Percentiles rank a stretch among this genome's conserved stretches.
These are phyloP conservation scores for Hyles lineata DNA, from an alignment of 2,888 invertebrate genomes.

Conservation along the genomic window DNA sequence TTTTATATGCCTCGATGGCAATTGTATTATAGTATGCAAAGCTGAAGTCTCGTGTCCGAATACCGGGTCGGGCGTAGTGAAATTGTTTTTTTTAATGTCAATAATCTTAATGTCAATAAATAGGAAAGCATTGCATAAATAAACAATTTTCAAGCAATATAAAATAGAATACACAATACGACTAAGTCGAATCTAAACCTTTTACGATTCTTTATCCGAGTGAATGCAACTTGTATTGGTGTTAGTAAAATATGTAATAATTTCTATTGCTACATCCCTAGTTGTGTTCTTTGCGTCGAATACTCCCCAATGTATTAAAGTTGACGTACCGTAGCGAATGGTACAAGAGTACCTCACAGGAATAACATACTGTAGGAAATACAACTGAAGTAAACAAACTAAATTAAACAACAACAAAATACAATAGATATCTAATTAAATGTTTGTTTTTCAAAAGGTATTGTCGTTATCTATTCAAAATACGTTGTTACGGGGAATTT, in stretches of 20 bases:
- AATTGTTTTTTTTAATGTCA: no score
- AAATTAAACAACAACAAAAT: conserved; percentile 20
- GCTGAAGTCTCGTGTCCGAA: no score
- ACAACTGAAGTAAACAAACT: conserved; percentile 12
- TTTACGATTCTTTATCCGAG: no score
- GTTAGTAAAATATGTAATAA: neutral
- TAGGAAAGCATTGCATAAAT: no score
- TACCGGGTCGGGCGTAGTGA: no score
- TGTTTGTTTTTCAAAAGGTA: conserved; percentile 11
- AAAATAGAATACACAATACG: no score
- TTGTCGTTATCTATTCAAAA: conserved; percentile 13
- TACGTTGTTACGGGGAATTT: neutral
- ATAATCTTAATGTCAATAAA: no score
- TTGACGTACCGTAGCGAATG: conserved; percentile 5
- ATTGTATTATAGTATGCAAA: no score
- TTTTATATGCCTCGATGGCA: no score
- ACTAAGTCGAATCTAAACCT: no score
- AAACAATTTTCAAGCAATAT: no score
- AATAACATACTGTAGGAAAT: conserved; percentile 2
- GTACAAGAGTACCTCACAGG: neutral
- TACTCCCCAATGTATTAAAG: neutral
- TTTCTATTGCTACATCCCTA: neutral
- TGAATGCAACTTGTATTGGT: neutral
- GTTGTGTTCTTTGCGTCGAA: neutral
- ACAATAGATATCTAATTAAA: conserved; percentile 9